Percentiles rank a stretch among this genome's conserved stretches.
These are phyloP conservation scores for Aphaenogaster floridana DNA, from an alignment of 1,140 invertebrate genomes.

Conservation along the genomic window DNA sequence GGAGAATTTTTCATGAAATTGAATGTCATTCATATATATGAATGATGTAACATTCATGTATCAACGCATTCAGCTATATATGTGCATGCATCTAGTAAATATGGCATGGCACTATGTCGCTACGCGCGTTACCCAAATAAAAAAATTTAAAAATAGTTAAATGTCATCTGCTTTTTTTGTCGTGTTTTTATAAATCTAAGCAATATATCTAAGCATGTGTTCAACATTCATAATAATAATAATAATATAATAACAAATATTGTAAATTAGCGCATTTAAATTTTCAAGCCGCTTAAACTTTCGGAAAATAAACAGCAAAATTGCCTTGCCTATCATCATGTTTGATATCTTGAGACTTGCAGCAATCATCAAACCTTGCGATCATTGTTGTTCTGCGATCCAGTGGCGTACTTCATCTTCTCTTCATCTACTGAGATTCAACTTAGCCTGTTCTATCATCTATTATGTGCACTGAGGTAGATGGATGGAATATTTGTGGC, in stretches of 20 bases:
- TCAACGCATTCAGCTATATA: neutral
- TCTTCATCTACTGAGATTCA: conserved; percentile 69
- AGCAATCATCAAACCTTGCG: conserved; percentile 7
- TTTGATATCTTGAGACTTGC: neutral
- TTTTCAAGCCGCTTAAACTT: conserved; percentile 56
- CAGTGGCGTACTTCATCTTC: conserved; percentile 10
- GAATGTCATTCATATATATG: neutral
- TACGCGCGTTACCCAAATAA: neutral
- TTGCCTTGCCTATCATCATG: conserved; percentile 30
- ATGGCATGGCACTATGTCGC: neutral
- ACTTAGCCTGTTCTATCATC: conserved; percentile 75
- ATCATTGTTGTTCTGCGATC: conserved; percentile 8
- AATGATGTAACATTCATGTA: neutral
- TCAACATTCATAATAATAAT: conserved; percentile 79
- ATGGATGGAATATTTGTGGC: conserved; percentile 82
- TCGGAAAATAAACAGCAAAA: conserved; percentile 67
- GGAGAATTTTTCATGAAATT: neutral
- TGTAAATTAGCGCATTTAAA: conserved; percentile 49
- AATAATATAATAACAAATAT: conserved; percentile 61
- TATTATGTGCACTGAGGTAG: conserved; percentile 85
- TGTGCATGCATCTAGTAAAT: neutral
- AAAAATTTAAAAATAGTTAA: neutral
- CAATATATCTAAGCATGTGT: conserved; percentile 75
- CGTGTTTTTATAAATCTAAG: conserved; percentile 78
- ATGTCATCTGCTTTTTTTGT: neutral